These are phyloP conservation scores for Aporophyla lueneburgensis DNA, from an alignment of 2,888 invertebrate genomes.

Conservation along the genomic window DNA sequence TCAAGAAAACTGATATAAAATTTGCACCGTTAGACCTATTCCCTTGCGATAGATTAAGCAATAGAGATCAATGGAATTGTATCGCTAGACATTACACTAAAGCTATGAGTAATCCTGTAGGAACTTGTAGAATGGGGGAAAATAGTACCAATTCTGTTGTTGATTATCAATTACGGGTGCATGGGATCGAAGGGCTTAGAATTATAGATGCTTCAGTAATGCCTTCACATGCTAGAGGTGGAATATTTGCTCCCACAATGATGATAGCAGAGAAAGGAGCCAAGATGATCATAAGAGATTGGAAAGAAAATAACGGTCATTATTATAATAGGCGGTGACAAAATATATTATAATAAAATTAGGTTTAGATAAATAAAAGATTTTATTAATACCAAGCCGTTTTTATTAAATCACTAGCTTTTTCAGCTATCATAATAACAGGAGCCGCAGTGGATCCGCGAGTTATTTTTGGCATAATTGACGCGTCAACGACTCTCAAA, in stretches of 20 bases:
- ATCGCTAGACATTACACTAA: constrained; percentile 88
- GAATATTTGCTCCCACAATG: constrained; percentile 84
- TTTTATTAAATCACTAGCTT: constrained; percentile 88
- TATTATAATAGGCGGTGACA: constrained; percentile 77
- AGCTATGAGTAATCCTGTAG: constrained; percentile 86
- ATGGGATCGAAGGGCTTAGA: constrained; percentile 86
- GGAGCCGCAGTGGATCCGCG: constrained; percentile 87
- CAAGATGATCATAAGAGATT: constrained; percentile 85
- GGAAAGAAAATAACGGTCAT: constrained; percentile 85
- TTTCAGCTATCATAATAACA: constrained; percentile 89
- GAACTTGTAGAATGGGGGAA: constrained; percentile 87
- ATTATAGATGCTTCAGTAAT: constrained; percentile 88
- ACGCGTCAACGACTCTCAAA: constrained; percentile 85
- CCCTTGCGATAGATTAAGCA: constrained; percentile 85
- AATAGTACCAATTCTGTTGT: constrained; percentile 85
- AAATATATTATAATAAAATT: constrained; percentile 5
- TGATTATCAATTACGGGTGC: constrained; percentile 83
- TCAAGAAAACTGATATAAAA: constrained; percentile 86
- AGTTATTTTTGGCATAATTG: constrained; percentile 86
- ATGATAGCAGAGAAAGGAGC: constrained; percentile 89
- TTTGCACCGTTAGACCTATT: constrained; percentile 86
- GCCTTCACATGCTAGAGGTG: constrained; percentile 86
- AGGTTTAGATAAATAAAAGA: constrained; percentile 73
- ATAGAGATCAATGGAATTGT: constrained; percentile 89
- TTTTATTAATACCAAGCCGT: constrained; percentile 83